Conservation (phyloP, 1,140 invertebrate genomes). For the Sycophaga agraensis region DNA sequence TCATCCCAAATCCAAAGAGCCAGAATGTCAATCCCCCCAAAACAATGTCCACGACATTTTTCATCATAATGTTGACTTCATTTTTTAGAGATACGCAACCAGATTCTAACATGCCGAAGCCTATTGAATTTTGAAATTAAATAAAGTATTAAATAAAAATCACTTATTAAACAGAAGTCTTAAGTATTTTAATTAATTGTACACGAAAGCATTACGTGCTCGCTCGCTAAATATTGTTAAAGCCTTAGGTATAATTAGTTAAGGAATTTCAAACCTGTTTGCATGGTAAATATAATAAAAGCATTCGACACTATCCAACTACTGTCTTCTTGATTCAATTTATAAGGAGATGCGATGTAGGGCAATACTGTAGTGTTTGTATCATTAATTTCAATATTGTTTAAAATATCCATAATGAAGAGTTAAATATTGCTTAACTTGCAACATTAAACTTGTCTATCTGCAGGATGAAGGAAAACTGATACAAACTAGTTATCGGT, state of each 20-base stretch:
- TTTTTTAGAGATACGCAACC: constrained; percentile 92
- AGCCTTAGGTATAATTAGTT: too few species aligned
- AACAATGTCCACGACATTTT: constrained; percentile 90
- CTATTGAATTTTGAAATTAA: constrained; percentile 61
- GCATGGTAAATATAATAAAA: constrained; percentile 97
- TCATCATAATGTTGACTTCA: constrained; percentile 98
- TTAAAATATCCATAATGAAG: too few species aligned
- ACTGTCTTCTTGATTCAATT: constrained; percentile 76
- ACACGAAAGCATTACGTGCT: too few species aligned
- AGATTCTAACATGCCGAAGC: constrained; percentile 89
- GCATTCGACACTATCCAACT: constrained; percentile 91
- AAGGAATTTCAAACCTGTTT: constrained; percentile 75
- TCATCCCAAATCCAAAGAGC: constrained; percentile 91
- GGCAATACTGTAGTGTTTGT: neutral
- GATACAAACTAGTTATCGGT: neutral
- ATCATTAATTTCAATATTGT: neutral
- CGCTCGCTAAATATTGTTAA: too few species aligned
- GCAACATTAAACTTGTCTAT: too few species aligned
- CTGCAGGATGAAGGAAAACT: neutral
- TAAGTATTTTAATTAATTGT: too few species aligned
- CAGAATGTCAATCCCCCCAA: constrained; percentile 92
- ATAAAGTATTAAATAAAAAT: too few species aligned
- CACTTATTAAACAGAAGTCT: too few species aligned
- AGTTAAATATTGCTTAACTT: neutral
- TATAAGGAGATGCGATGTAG: constrained; percentile 46